Percentiles rank a stretch among this genome's conserved stretches.
phyloP scores from a whole-genome alignment of 2,797 vertebrate genomes.

The Mormyrops attenuatus region DNA sequence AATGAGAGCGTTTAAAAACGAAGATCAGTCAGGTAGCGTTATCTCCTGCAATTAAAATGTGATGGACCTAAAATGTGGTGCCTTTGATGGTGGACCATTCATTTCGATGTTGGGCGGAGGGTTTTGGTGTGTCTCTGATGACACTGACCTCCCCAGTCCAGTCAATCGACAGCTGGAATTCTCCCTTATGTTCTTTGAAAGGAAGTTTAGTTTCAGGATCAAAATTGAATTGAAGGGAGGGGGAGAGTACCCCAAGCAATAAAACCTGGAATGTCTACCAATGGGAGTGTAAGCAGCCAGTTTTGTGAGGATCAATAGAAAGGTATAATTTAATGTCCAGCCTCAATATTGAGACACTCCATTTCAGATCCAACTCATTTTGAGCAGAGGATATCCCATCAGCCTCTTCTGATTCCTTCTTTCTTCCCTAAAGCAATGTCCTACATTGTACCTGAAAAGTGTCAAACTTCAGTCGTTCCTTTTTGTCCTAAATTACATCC shows the following conservation, averaged over 20 bases:
- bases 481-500: not conserved
- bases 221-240: not conserved
- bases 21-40: not conserved
- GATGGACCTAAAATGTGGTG: no score
- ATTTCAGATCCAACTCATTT: not conserved
- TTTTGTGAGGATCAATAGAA: conserved; percentile 2
- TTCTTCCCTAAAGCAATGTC: not conserved
- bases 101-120: conserved; percentile 25
- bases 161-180: not conserved
- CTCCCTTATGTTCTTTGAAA: not conserved
- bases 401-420: not conserved
- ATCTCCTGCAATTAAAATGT: not conserved
- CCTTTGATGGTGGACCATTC: conserved; percentile 8
- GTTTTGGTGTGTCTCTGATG: conserved; percentile 16
- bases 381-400: not conserved
- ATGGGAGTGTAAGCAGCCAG: not conserved
- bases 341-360: not conserved
- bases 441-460: not conserved
- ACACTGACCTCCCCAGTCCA: not conserved
- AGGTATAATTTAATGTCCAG: not conserved
- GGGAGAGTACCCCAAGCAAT: not conserved
- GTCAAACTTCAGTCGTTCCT: not conserved
- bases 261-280: not conserved
- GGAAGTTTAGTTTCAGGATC: conserved; percentile 5
- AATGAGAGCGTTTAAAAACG: not conserved